Percentiles rank a stretch among this genome's conserved stretches.
These are phyloP conservation scores for Chirona hameri DNA, from an alignment of 2,888 invertebrate species.

Conservation along the genomic window DNA sequence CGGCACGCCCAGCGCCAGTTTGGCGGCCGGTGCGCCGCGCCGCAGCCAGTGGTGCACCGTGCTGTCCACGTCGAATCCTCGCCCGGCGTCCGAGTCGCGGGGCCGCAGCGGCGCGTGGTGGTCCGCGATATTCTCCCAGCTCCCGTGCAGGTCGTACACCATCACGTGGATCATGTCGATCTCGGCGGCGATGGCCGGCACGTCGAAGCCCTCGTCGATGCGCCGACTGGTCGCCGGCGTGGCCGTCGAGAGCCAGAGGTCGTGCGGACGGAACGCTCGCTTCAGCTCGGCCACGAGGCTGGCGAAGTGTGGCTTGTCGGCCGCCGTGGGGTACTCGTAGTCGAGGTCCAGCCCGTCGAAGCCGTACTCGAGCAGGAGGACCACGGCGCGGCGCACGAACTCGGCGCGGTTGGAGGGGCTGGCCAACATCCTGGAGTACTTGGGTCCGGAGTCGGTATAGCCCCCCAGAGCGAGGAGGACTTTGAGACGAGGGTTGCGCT, in stretches of 20 bases:
- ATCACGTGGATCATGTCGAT: slow-evolving; percentile 33
- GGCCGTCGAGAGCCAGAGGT: slow-evolving; percentile 26
- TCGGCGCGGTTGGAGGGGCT: not conserved
- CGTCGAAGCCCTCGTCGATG: slow-evolving; percentile 31
- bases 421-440: slow-evolving; percentile 26
- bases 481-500: slow-evolving; percentile 23
- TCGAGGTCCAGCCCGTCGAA: slow-evolving; percentile 34
- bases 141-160: slow-evolving; percentile 34
- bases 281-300: not conserved
- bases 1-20: slow-evolving; percentile 32
- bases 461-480: slow-evolving; percentile 33
- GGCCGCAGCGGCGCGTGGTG: slow-evolving; percentile 30
- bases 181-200: slow-evolving; percentile 23
- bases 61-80: not conserved
- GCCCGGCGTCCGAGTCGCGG: slow-evolving; percentile 6
- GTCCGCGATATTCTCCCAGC: slow-evolving; percentile 32
- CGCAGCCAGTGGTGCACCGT: not conserved
- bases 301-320: slow-evolving; percentile 30
- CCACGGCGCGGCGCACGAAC: slow-evolving; percentile 1
- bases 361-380: slow-evolving; percentile 24
- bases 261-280: not conserved
- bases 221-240: not conserved
- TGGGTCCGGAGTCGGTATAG: slow-evolving; percentile 31
- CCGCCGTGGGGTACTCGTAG: slow-evolving; percentile 31
- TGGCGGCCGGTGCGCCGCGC: slow-evolving; percentile 26